Base-by-base conservation (phyloP, 2,797 vertebrate species). In the Bryconaethiops microstoma region DNA sequence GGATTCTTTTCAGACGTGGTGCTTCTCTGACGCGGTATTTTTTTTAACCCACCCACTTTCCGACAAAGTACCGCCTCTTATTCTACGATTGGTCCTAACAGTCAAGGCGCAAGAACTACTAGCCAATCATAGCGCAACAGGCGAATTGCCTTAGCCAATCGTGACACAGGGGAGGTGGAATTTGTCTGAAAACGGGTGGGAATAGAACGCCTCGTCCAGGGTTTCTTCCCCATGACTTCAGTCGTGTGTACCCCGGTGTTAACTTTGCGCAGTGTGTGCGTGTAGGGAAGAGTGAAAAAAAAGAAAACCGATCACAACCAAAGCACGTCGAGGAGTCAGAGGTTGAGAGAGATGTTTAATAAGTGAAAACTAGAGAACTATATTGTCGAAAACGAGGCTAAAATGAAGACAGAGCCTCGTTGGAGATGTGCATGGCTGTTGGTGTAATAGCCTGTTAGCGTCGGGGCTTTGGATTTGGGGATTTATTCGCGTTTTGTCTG, bases 241-340 rank as follows among this genome's bases (percentile, higher is more conserved):
- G 39, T 63, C 54, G 70, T 17, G 69, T 73, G 55, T 59, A 29
- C 52, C 59, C 55, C 21, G 78, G 21, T 57, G 64, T 84, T 81
- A 93, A 93, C 90, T 93, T 93, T 92, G 90, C 91, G 92, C 92
- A 92, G 90, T 80, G 77, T 74, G 69, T 54, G 86, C 76, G 83
- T 78, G 76, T 78, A 21, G 75, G 9, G 80, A 0, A 35, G 23
- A 52, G n/a, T n/a, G 17, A 68, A 50, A 80, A 13, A 52, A 4
- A 4, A 1, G 64, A 7, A 79, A 4, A 57, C 0, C 9, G 17
- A 29, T 23, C 19, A 13, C 8, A 35, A n/a, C 29, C 52, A 62
- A 78, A 48, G 40, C 64, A 16, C 12, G 54, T 5, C 40, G n/a
- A 48, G 16, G 19, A 69, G 25, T 6, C 13, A 35, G 35, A 77